phyloP scores from a whole-genome alignment of 2,888 invertebrate genomes.

The Dynastes maya region DNA sequence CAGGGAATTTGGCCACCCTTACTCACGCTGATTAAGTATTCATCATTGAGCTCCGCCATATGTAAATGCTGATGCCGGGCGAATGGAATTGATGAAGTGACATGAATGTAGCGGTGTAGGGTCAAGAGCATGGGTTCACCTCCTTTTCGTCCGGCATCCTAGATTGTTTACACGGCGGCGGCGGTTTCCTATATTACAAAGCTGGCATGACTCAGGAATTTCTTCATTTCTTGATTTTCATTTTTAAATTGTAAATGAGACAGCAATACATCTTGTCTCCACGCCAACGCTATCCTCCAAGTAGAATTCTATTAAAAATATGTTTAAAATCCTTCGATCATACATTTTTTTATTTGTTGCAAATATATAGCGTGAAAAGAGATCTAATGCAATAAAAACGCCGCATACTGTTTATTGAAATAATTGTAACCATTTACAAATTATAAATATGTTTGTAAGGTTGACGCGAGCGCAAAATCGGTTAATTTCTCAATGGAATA shows the following conservation, averaged over 20 bases:
- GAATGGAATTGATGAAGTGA: slow-evolving; percentile 59
- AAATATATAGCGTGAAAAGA: no score
- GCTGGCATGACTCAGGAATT: slow-evolving; percentile 51
- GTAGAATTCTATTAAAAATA: no score
- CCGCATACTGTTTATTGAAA: no score
- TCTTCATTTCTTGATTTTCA: slow-evolving; percentile 53
- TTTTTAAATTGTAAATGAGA: slow-evolving; percentile 55
- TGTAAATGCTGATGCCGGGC: slow-evolving; percentile 48
- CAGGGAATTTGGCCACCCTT: slow-evolving; percentile 56
- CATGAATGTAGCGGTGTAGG: slow-evolving; percentile 53
- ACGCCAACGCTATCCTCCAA: no score
- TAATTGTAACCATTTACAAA: no score
- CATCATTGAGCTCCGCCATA: slow-evolving; percentile 51
- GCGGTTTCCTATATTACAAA: slow-evolving; percentile 46
- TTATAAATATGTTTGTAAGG: no score
- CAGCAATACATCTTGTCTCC: slow-evolving; percentile 20
- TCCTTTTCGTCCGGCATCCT: slow-evolving; percentile 45
- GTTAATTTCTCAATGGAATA: no score
- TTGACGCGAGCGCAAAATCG: no score
- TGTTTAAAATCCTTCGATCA: no score
- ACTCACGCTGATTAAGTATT: slow-evolving; percentile 58
- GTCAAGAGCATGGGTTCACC: slow-evolving; percentile 56
- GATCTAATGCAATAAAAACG: no score
- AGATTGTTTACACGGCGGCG: slow-evolving; percentile 57
- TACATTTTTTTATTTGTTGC: no score